Base-by-base conservation (phyloP, 2,113 vertebrate species). In the Petrocephalus microphthalmus region DNA sequence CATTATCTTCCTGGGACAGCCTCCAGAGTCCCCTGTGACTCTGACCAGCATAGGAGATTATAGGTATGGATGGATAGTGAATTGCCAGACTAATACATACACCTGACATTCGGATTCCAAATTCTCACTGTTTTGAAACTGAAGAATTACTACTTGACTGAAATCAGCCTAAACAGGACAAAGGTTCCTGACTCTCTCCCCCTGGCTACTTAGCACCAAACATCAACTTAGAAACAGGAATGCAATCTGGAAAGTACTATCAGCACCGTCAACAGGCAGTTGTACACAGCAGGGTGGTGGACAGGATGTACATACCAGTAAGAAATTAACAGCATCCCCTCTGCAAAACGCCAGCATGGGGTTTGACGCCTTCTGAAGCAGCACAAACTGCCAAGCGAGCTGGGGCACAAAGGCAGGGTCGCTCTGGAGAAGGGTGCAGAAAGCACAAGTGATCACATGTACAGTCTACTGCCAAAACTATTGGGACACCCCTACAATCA, bases 271-370 rank as follows among this genome's bases (percentile, higher is more conserved):
- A 10, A 71, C 29, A 71, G 78, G 78, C 15, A 42, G 42, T 1
- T n/a, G 22, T 8, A 29, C 29, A 88, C 45, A 52, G 17, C 49
- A 81, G 19, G 17, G 64, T 10, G 78, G 71, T 8, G 8, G 47
- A 33, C 7, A 81, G 42, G 2, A 89, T 4, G 19, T 2, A 86
- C 92, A 93, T 94, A 99, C 98, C 96, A 98, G 91, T 2, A 99
- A 96, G 88, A 99, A 99, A 91, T 99, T 97, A 88, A 99, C 95
- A 0, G 97, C 95, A 0, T 99, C 97, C 90, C 98, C 98, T 95
- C 98, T 96, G 88, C 97, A 99, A 90, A 99, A 99, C 0, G 97
- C 97, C 87, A 99, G 96, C 93, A 99, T 94, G 3, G 98, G 98
- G 89, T 98, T 98, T 90, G 98, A 95, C 0, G 91, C 95, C 92